Conservation (phyloP, 1,140 invertebrate species). For the Bacillus rossius region DNA sequence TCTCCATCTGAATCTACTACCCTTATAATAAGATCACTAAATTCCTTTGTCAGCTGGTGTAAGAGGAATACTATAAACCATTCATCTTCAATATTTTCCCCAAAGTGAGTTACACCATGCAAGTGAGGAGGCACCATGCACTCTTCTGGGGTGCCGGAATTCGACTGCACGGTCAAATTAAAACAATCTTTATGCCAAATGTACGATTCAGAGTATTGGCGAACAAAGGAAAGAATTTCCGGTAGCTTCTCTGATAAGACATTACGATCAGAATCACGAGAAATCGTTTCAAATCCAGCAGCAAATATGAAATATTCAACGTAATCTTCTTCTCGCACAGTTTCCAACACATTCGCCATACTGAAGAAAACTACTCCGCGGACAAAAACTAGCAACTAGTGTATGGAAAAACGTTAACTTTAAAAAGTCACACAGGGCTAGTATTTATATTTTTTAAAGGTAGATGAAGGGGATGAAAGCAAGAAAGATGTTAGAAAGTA, state of each 20-base stretch:
- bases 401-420: too few relatives aligned
- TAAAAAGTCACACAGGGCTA: too few relatives aligned
- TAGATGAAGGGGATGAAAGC: too few relatives aligned
- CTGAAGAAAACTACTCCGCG: slow-evolving; percentile 2
- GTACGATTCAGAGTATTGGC: slow-evolving; percentile 41
- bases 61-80: slow-evolving; percentile 90
- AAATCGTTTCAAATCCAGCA: slow-evolving; percentile 34
- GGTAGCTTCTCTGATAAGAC: slow-evolving; percentile 9
- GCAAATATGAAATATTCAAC: slow-evolving; percentile 66
- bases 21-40: slow-evolving; percentile 66
- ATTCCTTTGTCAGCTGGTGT: slow-evolving; percentile 64
- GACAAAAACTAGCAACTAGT: too few relatives aligned
- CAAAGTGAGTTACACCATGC: slow-evolving; percentile 75
- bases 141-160: too few relatives aligned
- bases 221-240: slow-evolving; percentile 30
- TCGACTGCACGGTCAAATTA: slow-evolving; percentile 35
- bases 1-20: slow-evolving; percentile 86
- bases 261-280: too few relatives aligned
- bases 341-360: slow-evolving; percentile 39
- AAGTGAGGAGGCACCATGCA: slow-evolving; percentile 56
- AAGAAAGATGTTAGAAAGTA: too few relatives aligned
- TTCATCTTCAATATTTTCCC: slow-evolving; percentile 93
- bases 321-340: slow-evolving; percentile 56
- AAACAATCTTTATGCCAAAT: slow-evolving; percentile 67
- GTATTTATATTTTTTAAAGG: too few relatives aligned